These are phyloP conservation scores for Kobus ellipsiprymnus DNA, from an alignment of 2,113 vertebrate genomes.

Conservation along the genomic window DNA sequence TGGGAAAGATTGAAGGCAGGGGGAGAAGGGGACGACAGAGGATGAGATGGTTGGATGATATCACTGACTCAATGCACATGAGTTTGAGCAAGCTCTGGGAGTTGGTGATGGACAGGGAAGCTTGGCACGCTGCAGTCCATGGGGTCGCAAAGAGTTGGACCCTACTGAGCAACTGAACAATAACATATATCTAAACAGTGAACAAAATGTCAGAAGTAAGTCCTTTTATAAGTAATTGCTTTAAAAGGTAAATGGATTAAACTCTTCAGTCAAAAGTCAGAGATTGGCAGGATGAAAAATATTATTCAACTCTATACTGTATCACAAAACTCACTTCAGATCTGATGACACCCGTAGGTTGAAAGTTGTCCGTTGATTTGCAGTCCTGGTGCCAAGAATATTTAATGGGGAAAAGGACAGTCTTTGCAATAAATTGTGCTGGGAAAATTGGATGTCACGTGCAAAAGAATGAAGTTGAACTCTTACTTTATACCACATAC, in stretches of 20 bases:
- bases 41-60: background rate
- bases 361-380: background rate
- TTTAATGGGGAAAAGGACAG: background rate
- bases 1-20: background rate
- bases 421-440: background rate
- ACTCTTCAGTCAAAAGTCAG: background rate
- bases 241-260: background rate
- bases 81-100: background rate
- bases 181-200: background rate
- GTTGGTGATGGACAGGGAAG: background rate
- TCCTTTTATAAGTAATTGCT: background rate
- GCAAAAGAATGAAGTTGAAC: background rate
- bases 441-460: background rate
- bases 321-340: background rate
- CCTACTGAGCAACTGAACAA: background rate
- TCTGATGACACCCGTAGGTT: background rate
- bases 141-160: background rate
- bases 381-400: background rate
- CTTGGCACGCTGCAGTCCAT: background rate
- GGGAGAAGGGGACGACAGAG: background rate
- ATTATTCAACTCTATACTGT: background rate
- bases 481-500: background rate
- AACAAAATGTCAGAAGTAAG: background rate
- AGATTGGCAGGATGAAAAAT: background rate
- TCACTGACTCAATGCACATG: background rate